Evolutionary conservation across 2,888 invertebrate species (phyloP), one percentile per base, ranked within the genome.

Genomic region (Amphipyra tragopoginis): DNA sequence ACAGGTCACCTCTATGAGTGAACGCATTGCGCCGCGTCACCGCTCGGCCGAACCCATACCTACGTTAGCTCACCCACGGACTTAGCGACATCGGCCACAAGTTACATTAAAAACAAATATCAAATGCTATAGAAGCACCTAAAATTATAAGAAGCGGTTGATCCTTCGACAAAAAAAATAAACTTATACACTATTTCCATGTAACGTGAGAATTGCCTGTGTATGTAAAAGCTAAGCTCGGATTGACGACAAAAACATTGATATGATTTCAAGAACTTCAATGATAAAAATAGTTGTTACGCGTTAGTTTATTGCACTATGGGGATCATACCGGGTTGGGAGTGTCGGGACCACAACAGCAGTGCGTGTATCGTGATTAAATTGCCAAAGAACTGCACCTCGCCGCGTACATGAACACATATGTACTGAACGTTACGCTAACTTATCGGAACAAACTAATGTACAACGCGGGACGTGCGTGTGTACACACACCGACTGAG

Each of bases 1-100:
- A 67, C 59, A 78, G 79, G 74, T 72, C 54, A 72, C 80, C 86
- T 86, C 84, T 74, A 79, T 72, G 56, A 67, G 73, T 66, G 64
- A 58, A 81, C 76, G 83, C 85, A 82, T 82, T 66, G 67, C 63
- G 48, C 55, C 62, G 74, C 79, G 80, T 90, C 90, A 70, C 84
- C 70, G 65, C 76, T 73, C 84, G 87, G 68, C 70, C 91, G 84
- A 77, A 77, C 91, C 86, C 67, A 54, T 61, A 75, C 82, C 82
- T 85, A 83, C 72, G 77, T 79, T 83, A 86, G 85, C 87, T 87
- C 90, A 87, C 85, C 88, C 90, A 85, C 86, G 87, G 90, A 89
- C 88, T 82, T 86, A 83, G 91, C 90, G 90, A 90, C 90, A 78
- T 88, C 91, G 93, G 91, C 93, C 92, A 91, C 92, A 90, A 87